Evolutionary conservation across 2,888 invertebrate genomes (phyloP), one percentile per base, ranked within the genome.

Genomic region (Galerucella pusilla): DNA sequence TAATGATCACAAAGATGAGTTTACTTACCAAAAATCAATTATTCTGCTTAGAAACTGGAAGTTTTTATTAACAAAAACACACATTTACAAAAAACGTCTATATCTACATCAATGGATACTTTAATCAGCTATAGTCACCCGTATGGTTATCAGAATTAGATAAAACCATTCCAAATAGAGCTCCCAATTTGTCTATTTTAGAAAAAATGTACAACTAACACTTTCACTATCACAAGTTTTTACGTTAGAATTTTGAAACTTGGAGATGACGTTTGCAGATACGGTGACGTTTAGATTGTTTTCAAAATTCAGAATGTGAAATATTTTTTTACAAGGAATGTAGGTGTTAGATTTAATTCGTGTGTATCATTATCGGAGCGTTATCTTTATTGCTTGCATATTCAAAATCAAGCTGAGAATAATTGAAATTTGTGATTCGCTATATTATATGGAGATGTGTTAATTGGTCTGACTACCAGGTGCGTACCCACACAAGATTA

Each of bases 111-210:
- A 60, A 60, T 10, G 9, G 0, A 49, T 14, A 49, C 12, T 5
- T 66, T 49, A 66, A 66, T 66, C 66, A 25, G 35, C 42, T 67
- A 28, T 10, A 28, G 25, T 35, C 20, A 60, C 68, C 59, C 59
- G 59, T 68, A 59, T 54, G 59, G 59, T 68, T 68, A 68, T 68
- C 68, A 68, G 16, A 68, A 59, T 42, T 68, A 68, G 68, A 68
- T 68, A 68, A 68, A 59, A 46, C 35, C 0, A 42, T 68, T 2
- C 11, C 45, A 14, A 16, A 2, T 28, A 54, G 67, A 12, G 65
- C 52, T 67, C 2, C 35, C 35, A 68, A 28, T 25, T 66, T 66
- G 45, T 66, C 49, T 35, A n/a, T 63, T 42, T 20, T 9, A 28
- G 14, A 46, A n/a, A 46, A 49, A 66, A 42, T 52, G 35, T 35